These are phyloP conservation scores for Oscheius sp. DNA, from an alignment of 2,888 invertebrate species.

Conservation along the genomic window DNA sequence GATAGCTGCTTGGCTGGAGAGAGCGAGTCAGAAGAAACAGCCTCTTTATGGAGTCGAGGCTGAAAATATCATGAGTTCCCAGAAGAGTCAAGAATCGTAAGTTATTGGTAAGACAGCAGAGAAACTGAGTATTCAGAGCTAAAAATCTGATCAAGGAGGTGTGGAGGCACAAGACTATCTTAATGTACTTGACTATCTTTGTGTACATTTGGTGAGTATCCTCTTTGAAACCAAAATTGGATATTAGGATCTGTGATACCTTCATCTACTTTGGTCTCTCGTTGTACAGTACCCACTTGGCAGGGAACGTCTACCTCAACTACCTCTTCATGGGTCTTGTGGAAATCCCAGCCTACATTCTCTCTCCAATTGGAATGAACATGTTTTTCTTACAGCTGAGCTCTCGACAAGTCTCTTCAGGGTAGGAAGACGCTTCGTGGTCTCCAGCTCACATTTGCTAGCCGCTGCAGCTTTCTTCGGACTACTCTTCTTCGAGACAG, in stretches of 20 bases:
- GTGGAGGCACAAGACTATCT: slow-evolving; percentile 37
- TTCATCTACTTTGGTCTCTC: slow-evolving; percentile 62
- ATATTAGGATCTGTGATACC: slow-evolving; percentile 37
- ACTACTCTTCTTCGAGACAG: slow-evolving; percentile 9
- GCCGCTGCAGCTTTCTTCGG: slow-evolving; percentile 52
- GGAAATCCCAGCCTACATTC: slow-evolving; percentile 54
- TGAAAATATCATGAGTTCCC: slow-evolving; percentile 9
- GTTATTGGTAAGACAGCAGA: neutral
- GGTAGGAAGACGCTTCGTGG: slow-evolving; percentile 47
- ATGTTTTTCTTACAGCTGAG: neutral
- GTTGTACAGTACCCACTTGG: slow-evolving; percentile 52
- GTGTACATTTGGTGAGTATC: slow-evolving; percentile 45
- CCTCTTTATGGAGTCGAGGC: neutral
- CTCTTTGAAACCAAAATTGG: neutral
- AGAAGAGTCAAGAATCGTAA: slow-evolving; percentile 7
- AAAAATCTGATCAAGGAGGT: slow-evolving; percentile 20
- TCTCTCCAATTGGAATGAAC: slow-evolving; percentile 48
- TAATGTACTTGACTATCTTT: slow-evolving; percentile 40
- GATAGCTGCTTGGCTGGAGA: slow-evolving; percentile 12
- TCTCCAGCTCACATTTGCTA: slow-evolving; percentile 48
- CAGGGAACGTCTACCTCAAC: slow-evolving; percentile 54
- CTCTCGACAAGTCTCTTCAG: slow-evolving; percentile 1
- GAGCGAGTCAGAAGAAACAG: neutral
- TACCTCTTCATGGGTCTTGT: slow-evolving; percentile 53
- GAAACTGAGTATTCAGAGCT: neutral